Base-by-base conservation (phyloP, 2,888 invertebrate genomes). In the Protophormia terraenovae region DNA sequence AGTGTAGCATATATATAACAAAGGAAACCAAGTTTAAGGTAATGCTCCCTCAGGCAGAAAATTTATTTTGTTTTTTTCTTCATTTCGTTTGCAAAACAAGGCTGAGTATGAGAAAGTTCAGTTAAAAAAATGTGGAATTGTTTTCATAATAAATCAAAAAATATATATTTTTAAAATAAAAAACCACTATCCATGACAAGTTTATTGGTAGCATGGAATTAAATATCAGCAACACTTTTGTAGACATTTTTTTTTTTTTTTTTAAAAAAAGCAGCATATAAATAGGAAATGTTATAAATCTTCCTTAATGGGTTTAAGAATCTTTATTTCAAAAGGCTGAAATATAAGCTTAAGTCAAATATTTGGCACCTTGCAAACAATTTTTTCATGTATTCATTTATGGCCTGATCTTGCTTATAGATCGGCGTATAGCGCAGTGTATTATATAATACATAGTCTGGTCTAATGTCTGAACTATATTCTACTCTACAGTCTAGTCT, bases 101-200 rank as follows among this genome's bases (percentile, higher is more conserved):
- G n/a, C n/a, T 27, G n/a, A 16, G n/a, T 3, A 6, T n/a, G n/a
- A 24, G 1, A 47, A 27, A 22, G 29, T 66, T n/a, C n/a, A 47
- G 16, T 10, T 32, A 35, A 35, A n/a, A n/a, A n/a, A n/a, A n/a
- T n/a, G n/a, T n/a, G n/a, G n/a, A n/a, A n/a, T n/a, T n/a, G n/a
- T n/a, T n/a, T n/a, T n/a, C n/a, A n/a, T 27, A 80, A 80, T 73
- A 80, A 73, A 80, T 67, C 66, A 58, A 58, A 58, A 55, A 58
- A 6, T 6, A 27, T 67, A n/a, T n/a, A 14, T 55, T 71, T 55
- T 35, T 35, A 14, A 38, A 12, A n/a, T n/a, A n/a, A 4, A 32
- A 60, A 62, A 53, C 12, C 27, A 29, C n/a, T n/a, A n/a, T n/a
- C 12, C n/a, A n/a, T 45, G 66, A 55, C 66, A 55, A 3, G 8